Percentiles rank a stretch among this genome's conserved stretches.
These are phyloP conservation scores for Bagarius yarrelli DNA, from an alignment of 2,113 vertebrate species.

Conservation along the genomic window DNA sequence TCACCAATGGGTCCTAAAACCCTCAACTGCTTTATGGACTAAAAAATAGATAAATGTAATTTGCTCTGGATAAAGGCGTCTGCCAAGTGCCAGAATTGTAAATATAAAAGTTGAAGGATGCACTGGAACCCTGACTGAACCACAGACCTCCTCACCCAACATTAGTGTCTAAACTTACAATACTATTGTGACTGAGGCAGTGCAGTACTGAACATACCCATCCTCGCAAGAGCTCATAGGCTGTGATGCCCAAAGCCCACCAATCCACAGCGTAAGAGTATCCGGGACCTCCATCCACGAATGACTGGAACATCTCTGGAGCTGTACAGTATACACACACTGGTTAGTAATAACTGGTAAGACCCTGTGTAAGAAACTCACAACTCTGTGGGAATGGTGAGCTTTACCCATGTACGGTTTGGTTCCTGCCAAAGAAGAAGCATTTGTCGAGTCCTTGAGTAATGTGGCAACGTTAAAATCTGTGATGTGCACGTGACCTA, in stretches of 20 bases:
- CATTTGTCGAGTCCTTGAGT: slow-evolving; percentile 87
- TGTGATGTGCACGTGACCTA: slow-evolving; percentile 92
- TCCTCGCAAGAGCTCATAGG: slow-evolving; percentile 89
- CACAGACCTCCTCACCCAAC: too few species aligned
- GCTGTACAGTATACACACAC: slow-evolving; percentile 65
- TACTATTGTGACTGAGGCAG: too few species aligned
- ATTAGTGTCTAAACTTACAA: too few species aligned
- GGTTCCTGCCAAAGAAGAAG: slow-evolving; percentile 89
- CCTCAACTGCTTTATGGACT: too few species aligned
- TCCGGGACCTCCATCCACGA: slow-evolving; percentile 83
- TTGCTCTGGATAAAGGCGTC: too few species aligned
- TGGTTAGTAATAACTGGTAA: neutral
- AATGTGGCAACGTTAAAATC: slow-evolving; percentile 98
- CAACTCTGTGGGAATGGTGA: neutral
- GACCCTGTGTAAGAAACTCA: neutral
- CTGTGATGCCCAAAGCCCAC: slow-evolving; percentile 94
- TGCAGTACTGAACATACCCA: slow-evolving; percentile 74
- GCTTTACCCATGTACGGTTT: slow-evolving; percentile 97
- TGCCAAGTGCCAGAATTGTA: too few species aligned
- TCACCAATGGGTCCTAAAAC: too few species aligned
- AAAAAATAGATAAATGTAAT: too few species aligned
- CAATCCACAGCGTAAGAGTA: slow-evolving; percentile 96
- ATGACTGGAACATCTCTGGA: slow-evolving; percentile 96
- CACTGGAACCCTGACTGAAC: too few species aligned
- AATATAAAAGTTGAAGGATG: too few species aligned